Evolutionary conservation across 2,113 vertebrate species (phyloP).

Genomic region (Himantopus leucocephalus): DNA sequence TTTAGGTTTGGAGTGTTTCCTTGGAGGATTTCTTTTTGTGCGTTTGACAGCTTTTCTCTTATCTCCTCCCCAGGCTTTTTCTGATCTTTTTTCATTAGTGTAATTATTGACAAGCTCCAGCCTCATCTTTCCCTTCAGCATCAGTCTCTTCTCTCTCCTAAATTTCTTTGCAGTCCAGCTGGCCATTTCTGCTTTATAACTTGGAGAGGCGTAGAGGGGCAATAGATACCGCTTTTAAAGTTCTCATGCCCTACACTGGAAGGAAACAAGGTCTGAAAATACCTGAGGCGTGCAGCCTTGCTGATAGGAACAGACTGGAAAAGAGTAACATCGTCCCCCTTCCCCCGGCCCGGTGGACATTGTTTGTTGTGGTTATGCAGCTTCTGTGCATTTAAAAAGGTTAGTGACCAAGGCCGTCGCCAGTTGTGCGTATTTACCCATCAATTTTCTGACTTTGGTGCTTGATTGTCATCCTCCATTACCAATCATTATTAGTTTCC

Average conservation of each 20-base stretch:
- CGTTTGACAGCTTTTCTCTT: neutral
- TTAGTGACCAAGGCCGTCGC: neutral
- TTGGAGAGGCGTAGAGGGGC: neutral
- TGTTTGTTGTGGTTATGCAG: neutral
- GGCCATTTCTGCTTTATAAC: neutral
- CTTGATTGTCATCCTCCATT: neutral
- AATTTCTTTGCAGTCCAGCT: neutral
- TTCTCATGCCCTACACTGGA: neutral
- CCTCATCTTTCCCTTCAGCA: neutral
- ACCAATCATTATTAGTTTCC: neutral
- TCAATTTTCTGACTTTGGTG: neutral
- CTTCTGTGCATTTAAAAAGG: neutral
- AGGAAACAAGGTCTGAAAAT: neutral
- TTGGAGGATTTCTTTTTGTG: neutral
- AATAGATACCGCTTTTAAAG: neutral
- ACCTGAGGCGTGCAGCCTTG: neutral
- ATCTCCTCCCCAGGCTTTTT: neutral
- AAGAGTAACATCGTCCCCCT: neutral
- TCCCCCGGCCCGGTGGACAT: neutral
- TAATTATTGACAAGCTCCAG: neutral
- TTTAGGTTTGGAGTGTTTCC: neutral
- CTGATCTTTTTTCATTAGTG: neutral
- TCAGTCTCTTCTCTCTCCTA: neutral
- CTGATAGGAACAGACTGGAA: neutral
- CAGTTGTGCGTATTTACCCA: neutral